These are phyloP conservation scores for Drosophila athabasca DNA, from an alignment of 1,140 invertebrate species.

Conservation along the genomic window DNA sequence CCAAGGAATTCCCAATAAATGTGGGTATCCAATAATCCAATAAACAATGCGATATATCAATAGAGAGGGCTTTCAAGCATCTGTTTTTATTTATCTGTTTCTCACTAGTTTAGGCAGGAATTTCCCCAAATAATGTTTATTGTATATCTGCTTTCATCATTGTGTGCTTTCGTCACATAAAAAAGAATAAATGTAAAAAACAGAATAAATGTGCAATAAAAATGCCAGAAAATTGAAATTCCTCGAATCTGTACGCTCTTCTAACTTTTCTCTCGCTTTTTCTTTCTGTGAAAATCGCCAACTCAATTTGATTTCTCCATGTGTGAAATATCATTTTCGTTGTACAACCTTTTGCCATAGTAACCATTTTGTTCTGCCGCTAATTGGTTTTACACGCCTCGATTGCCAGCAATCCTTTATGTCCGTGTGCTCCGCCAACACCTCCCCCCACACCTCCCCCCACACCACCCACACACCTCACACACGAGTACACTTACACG, in stretches of 20 bases:
- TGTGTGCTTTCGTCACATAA: too few relatives aligned
- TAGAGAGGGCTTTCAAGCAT: not conserved
- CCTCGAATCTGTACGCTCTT: too few relatives aligned
- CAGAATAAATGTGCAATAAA: too few relatives aligned
- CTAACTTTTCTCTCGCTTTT: too few relatives aligned
- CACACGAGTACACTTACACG: too few relatives aligned
- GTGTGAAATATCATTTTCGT: conserved; percentile 26
- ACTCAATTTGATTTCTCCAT: conserved; percentile 5
- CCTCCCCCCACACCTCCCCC: too few relatives aligned
- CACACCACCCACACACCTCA: too few relatives aligned
- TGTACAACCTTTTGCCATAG: conserved; percentile 38
- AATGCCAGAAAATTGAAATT: too few relatives aligned
- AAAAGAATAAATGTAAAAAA: too few relatives aligned
- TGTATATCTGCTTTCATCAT: conserved; percentile 14
- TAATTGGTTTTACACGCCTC: conserved; percentile 44
- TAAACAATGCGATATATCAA: too few relatives aligned
- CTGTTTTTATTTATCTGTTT: not conserved
- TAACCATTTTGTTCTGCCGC: conserved; percentile 28
- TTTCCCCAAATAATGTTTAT: not conserved
- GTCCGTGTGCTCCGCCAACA: not conserved
- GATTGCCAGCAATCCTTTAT: conserved; percentile 35
- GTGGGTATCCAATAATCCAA: not conserved
- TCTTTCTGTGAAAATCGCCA: not conserved
- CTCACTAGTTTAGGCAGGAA: conserved; percentile 7
- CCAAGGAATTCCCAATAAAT: not conserved